These are phyloP conservation scores for Hecatera dysodea DNA, from an alignment of 2,888 invertebrate genomes.

Conservation along the genomic window DNA sequence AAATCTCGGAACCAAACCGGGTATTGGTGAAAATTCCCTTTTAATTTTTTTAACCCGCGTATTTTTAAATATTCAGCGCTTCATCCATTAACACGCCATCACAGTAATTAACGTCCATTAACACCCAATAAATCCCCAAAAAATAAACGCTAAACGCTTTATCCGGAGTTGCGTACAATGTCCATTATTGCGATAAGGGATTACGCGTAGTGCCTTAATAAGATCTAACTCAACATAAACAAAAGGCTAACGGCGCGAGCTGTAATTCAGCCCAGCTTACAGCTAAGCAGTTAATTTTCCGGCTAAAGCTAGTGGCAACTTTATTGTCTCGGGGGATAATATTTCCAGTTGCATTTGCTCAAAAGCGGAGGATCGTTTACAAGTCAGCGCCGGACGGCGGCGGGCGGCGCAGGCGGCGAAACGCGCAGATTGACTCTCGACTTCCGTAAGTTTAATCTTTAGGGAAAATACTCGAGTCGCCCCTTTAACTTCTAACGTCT, in stretches of 20 bases:
- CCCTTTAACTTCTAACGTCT: slow-evolving; percentile 64
- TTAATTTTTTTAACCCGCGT: neutral
- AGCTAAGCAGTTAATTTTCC: slow-evolving; percentile 70
- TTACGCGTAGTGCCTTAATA: slow-evolving; percentile 55
- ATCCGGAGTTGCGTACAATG: slow-evolving; percentile 26
- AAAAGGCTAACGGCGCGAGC: slow-evolving; percentile 56
- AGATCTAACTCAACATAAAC: slow-evolving; percentile 63
- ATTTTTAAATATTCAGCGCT: slow-evolving; percentile 38
- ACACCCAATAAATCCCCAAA: slow-evolving; percentile 49
- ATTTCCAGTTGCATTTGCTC: slow-evolving; percentile 66
- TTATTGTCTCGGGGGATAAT: slow-evolving; percentile 69
- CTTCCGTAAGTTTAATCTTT: slow-evolving; percentile 70
- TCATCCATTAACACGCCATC: slow-evolving; percentile 41
- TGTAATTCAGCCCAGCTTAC: slow-evolving; percentile 62
- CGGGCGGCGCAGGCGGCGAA: slow-evolving; percentile 65
- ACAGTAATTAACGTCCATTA: slow-evolving; percentile 50
- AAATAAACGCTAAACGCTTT: slow-evolving; percentile 45
- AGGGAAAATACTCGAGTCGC: slow-evolving; percentile 70
- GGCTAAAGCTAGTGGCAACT: slow-evolving; percentile 63
- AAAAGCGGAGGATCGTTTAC: slow-evolving; percentile 69
- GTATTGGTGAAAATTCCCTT: neutral
- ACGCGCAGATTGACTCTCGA: slow-evolving; percentile 76
- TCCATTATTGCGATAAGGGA: slow-evolving; percentile 37
- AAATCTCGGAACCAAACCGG: slow-evolving; percentile 1
- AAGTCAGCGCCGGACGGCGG: slow-evolving; percentile 65